A percentile compares a stretch with the other conserved stretches of the same genome.
These are phyloP conservation scores for Drepanosiphum platanoidis DNA, from an alignment of 2,888 invertebrate genomes.

Conservation along the genomic window DNA sequence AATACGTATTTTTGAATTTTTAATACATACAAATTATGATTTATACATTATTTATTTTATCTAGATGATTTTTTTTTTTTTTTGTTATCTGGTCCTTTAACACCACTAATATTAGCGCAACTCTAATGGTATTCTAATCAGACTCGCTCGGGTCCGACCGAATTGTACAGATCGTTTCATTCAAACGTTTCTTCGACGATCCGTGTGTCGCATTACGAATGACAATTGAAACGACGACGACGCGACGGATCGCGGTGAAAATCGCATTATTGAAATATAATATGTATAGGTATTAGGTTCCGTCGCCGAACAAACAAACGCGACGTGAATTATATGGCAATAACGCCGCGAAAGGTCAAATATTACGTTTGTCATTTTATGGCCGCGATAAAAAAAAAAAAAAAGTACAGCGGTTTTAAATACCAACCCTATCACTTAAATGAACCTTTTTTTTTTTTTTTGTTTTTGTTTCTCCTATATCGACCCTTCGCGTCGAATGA, in stretches of 20 bases:
- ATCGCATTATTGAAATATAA: constrained; percentile 42
- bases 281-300: constrained; percentile 21
- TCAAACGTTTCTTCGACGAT: neutral
- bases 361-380: constrained; percentile 52
- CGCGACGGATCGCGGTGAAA: neutral
- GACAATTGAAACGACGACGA: constrained; percentile 8
- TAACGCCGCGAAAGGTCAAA: constrained; percentile 41
- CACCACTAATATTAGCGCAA: too few relatives aligned
- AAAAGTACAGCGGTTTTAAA: constrained; percentile 47
- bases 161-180: neutral
- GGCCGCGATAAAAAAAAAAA: constrained; percentile 43
- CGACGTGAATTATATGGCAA: constrained; percentile 39
- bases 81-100: too few relatives aligned
- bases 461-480: too few relatives aligned
- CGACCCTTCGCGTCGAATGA: constrained; percentile 57
- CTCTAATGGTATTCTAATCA: constrained; percentile 7
- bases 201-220: neutral
- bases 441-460: constrained; percentile 53
- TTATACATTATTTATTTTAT: neutral
- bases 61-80: too few relatives aligned
- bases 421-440: constrained; percentile 56
- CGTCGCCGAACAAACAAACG: constrained; percentile 22
- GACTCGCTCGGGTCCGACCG: neutral
- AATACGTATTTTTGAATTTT: too few relatives aligned
- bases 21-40: too few relatives aligned